A percentile compares a stretch with the other conserved stretches of the same genome.
phyloP scores from a whole-genome alignment of 2,888 invertebrate species.

The Clitarchus hookeri region DNA sequence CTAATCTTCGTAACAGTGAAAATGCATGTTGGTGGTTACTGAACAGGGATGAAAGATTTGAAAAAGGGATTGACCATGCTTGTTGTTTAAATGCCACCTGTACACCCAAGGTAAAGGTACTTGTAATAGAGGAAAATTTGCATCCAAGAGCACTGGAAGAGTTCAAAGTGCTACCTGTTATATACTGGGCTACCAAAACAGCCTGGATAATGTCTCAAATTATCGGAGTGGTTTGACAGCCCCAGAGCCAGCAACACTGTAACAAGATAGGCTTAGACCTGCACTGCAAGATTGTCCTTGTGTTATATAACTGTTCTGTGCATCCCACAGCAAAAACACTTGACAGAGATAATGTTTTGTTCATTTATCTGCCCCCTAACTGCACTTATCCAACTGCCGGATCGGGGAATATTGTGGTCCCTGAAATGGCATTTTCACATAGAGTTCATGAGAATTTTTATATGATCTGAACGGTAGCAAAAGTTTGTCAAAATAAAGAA shows the following conservation, averaged over 20 bases:
- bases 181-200: neutral
- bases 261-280: too few species aligned
- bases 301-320: too few species aligned
- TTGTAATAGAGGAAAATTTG: neutral
- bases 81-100: neutral
- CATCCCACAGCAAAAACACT: neutral
- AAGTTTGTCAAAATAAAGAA: neutral
- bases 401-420: neutral
- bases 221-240: neutral
- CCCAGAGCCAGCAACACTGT: neutral
- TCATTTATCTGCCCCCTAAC: neutral
- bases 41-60: too few species aligned
- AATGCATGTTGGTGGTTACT: too few species aligned
- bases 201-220: neutral
- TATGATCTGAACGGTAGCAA: neutral
- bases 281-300: too few species aligned
- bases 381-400: neutral
- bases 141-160: neutral
- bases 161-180: neutral
- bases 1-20: too few species aligned
- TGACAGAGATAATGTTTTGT: neutral
- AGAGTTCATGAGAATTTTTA: neutral
- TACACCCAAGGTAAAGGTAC: neutral
- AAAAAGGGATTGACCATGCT: too few species aligned
- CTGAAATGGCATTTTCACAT: neutral